Percentiles rank a stretch among this genome's conserved stretches.
These are phyloP conservation scores for Phalacrocorax pelagicus DNA, from an alignment of 2,113 vertebrate genomes.

Conservation along the genomic window DNA sequence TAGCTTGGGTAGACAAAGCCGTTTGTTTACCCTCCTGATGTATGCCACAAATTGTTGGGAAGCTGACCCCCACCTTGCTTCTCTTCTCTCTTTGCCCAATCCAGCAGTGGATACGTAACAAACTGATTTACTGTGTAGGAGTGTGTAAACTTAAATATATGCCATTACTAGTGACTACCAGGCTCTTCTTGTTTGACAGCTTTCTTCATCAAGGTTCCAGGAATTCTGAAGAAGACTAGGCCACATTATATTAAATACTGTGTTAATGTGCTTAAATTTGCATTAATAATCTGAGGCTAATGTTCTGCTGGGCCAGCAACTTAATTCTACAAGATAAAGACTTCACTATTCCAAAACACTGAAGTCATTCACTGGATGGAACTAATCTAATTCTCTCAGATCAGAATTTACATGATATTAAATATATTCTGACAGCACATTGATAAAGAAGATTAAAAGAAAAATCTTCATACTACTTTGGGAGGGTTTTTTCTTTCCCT, in stretches of 20 bases:
- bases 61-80: background rate
- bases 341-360: background rate
- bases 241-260: background rate
- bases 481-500: background rate
- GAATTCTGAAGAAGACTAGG: background rate
- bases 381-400: background rate
- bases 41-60: background rate
- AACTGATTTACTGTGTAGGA: background rate
- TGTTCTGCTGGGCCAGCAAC: background rate
- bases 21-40: background rate
- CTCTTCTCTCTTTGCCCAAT: background rate
- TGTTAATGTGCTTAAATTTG: background rate
- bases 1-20: background rate
- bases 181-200: background rate
- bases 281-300: conserved; percentile 6
- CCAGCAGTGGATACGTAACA: background rate
- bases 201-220: background rate
- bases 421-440: background rate
- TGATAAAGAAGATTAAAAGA: background rate
- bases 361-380: background rate
- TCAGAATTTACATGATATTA: background rate
- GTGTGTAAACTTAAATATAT: background rate
- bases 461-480: background rate
- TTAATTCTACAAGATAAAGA: conserved; percentile 10
- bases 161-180: background rate